A percentile compares a stretch with the other conserved stretches of the same genome.
phyloP scores from a whole-genome alignment of 2,797 vertebrate species.

The Peromyscus nudipes region DNA sequence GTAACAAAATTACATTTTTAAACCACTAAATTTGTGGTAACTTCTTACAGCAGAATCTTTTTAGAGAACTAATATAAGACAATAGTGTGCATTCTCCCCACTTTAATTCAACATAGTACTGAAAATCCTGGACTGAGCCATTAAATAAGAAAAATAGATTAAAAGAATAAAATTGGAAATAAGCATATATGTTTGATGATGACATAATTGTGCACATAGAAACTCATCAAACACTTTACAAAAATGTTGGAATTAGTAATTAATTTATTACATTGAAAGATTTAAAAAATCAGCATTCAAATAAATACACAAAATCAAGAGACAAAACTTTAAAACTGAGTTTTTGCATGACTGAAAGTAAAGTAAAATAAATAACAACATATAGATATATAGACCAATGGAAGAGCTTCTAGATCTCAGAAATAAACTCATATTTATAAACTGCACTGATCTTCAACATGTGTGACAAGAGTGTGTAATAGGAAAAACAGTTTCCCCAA shows the following conservation, averaged over 20 bases:
- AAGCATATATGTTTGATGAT: neutral
- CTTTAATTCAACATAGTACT: neutral
- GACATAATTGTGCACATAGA: neutral
- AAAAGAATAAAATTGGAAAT: neutral
- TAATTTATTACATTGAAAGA: neutral
- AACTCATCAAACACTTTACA: neutral
- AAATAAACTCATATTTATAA: neutral
- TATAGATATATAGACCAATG: neutral
- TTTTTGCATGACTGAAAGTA: neutral
- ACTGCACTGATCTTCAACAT: neutral
- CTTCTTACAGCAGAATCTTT: neutral
- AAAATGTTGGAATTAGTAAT: neutral
- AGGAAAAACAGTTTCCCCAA: neutral
- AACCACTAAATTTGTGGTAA: neutral
- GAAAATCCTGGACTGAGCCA: neutral
- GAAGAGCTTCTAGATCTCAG: neutral
- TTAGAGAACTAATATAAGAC: neutral
- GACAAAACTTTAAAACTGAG: neutral
- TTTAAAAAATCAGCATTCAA: neutral
- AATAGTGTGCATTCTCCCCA: neutral
- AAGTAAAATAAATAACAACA: neutral
- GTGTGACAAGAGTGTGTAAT: neutral
- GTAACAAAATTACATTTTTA: neutral
- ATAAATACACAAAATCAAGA: neutral
- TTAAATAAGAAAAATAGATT: neutral